A percentile compares a stretch with the other conserved stretches of the same genome.
Evolutionary conservation across 2,113 vertebrate species (phyloP).

Genomic region (Ciconia boyciana): DNA sequence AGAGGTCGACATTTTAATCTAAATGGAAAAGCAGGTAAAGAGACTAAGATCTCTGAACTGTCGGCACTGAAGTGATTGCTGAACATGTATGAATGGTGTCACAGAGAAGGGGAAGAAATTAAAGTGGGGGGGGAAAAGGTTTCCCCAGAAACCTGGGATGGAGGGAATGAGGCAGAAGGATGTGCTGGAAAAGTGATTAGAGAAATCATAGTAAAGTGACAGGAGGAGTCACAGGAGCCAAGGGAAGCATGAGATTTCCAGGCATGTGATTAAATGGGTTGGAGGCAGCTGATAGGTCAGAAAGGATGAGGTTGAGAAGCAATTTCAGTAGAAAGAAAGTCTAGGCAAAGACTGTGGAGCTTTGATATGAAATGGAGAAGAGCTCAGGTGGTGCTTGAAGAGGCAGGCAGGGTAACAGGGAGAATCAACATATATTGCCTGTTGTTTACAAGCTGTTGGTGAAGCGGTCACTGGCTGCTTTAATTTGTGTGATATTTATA

Average conservation of each 20-base stretch:
- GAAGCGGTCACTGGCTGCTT: not conserved
- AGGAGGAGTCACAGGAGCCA: not conserved
- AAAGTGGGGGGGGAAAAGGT: accelerated
- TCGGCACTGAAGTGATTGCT: not conserved
- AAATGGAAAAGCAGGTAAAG: not conserved
- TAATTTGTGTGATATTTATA: not conserved
- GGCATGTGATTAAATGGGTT: not conserved
- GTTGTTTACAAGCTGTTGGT: not conserved
- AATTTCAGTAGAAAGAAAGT: not conserved
- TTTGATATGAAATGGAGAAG: not conserved
- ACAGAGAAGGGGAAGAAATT: not conserved
- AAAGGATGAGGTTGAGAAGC: not conserved
- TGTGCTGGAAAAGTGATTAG: not conserved
- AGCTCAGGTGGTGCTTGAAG: not conserved
- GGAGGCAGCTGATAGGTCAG: not conserved
- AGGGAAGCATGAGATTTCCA: not conserved
- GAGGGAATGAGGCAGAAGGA: not conserved
- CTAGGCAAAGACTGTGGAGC: not conserved
- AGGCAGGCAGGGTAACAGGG: not conserved
- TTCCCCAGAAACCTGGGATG: not conserved
- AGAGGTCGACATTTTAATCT: not conserved
- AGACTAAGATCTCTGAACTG: not conserved
- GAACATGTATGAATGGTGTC: not conserved
- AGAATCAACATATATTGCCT: not conserved
- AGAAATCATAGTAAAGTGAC: not conserved